Base-by-base conservation (phyloP, 2,888 invertebrate genomes). In the Stenotaenia linearis region DNA sequence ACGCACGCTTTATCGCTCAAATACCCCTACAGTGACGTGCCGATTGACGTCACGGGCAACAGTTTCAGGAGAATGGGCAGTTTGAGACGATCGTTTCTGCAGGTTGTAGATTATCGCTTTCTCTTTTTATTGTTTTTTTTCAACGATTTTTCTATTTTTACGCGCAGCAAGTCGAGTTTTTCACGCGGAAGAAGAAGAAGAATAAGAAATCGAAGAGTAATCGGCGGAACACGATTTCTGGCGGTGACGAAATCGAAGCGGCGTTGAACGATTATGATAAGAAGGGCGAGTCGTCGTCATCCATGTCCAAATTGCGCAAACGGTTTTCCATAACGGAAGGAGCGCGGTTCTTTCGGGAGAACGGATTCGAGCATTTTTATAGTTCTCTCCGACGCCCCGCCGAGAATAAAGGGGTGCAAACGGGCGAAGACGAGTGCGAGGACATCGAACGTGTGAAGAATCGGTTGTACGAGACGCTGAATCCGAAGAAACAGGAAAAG, bases 11-110 rank as follows among this genome's bases (percentile, higher is more conserved):
- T 84, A 23, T 83, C 84, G 21, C 78, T 82, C 78, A 84, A 83
- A 77, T 96, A 94, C 89, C 93, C 94, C 79, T 93, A 94, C 82
- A 92, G 94, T 89, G 88, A 96, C 82, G 92, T 97, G 81, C 91
- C 93, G 81, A 95, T 97, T 84, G 96, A 97, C 88, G 92, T 94
- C 79, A 93, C 94, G 81, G 96, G 96, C 78, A 90, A 90, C 84
- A 91, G 92, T 86, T 97, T 97, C 89, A 92, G 93, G 85, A 90
- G 96, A 83, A 94, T 96, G 94, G 93, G 94, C 84, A 90, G 90
- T 84, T 91, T 94, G 82, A 90, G 97, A 82, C 91, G 93, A 85
- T 96, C 96, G 56, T 89, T 96, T 83, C 86, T 90, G 79, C 90
- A 91, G 84, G 88, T 90, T 23, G 61, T 61, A 7, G 61, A 12